These are phyloP conservation scores for Melierax canorus DNA, from an alignment of 2,113 vertebrate genomes.

Conservation along the genomic window DNA sequence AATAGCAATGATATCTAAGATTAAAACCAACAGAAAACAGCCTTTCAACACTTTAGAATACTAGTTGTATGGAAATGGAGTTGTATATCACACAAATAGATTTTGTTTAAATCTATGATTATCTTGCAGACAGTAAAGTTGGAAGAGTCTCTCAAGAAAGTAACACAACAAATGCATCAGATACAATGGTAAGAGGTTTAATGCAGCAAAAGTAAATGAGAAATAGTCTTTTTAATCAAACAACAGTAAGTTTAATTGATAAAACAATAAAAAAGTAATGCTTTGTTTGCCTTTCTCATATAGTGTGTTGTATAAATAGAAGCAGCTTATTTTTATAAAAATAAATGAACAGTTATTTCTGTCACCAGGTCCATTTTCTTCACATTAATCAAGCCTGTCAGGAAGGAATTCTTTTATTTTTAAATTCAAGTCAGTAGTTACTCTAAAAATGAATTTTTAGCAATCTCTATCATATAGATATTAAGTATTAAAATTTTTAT, in stretches of 20 bases:
- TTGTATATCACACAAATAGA: background rate
- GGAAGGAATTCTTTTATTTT: background rate
- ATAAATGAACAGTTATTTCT: background rate
- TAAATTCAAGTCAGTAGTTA: background rate
- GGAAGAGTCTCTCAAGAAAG: constrained; percentile 78
- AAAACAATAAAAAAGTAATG: background rate
- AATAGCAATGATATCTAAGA: background rate
- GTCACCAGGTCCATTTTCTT: background rate
- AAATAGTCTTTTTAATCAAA: background rate
- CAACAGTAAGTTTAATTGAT: background rate
- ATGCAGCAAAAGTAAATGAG: background rate
- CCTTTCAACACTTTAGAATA: background rate
- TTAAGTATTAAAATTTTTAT: background rate
- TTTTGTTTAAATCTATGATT: background rate
- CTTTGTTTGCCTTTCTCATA: background rate
- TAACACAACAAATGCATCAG: constrained; percentile 77
- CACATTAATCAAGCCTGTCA: background rate
- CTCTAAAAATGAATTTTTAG: background rate
- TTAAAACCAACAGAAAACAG: background rate
- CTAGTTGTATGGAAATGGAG: background rate
- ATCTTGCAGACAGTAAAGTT: constrained; percentile 76
- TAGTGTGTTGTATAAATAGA: background rate
- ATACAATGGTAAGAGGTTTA: constrained; percentile 76
- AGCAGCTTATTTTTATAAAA: background rate
- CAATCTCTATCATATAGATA: background rate